Evolutionary conservation across 2,797 vertebrate genomes (phyloP).

Genomic region (Sebastes matsubarae): DNA sequence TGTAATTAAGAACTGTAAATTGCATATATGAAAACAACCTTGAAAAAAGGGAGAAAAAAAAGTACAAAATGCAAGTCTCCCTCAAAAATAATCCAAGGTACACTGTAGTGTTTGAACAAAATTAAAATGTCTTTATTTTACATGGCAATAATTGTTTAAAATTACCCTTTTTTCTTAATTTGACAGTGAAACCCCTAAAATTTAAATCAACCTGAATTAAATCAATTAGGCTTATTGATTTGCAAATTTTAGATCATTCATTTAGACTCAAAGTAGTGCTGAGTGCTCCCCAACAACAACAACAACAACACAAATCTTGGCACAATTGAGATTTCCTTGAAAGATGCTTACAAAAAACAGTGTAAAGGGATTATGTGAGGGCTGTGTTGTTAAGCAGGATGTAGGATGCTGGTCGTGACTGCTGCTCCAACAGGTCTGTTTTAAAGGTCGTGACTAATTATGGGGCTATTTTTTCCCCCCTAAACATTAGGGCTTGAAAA

Average conservation of each 20-base stretch:
- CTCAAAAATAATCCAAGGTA: too few relatives aligned
- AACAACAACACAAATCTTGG: neutral
- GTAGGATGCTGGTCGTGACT: constrained; percentile 70
- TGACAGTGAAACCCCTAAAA: neutral
- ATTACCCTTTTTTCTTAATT: neutral
- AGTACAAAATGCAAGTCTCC: too few relatives aligned
- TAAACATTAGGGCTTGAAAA: neutral
- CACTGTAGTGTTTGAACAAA: too few relatives aligned
- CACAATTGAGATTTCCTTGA: neutral
- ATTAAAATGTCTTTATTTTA: too few relatives aligned
- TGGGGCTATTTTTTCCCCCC: neutral
- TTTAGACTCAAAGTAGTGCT: neutral
- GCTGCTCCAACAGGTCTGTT: constrained; percentile 21
- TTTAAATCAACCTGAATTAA: neutral
- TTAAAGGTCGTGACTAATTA: constrained; percentile 41
- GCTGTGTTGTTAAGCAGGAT: constrained; percentile 36
- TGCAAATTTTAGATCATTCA: neutral
- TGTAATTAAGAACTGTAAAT: too few relatives aligned
- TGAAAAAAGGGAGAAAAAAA: too few relatives aligned
- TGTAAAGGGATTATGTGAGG: neutral
- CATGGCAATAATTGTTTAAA: too few relatives aligned
- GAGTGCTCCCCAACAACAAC: neutral
- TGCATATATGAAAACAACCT: too few relatives aligned
- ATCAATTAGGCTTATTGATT: neutral
- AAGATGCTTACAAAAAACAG: neutral